phyloP scores from a whole-genome alignment of 1,140 invertebrate genomes.

The Drosophila serrata region DNA sequence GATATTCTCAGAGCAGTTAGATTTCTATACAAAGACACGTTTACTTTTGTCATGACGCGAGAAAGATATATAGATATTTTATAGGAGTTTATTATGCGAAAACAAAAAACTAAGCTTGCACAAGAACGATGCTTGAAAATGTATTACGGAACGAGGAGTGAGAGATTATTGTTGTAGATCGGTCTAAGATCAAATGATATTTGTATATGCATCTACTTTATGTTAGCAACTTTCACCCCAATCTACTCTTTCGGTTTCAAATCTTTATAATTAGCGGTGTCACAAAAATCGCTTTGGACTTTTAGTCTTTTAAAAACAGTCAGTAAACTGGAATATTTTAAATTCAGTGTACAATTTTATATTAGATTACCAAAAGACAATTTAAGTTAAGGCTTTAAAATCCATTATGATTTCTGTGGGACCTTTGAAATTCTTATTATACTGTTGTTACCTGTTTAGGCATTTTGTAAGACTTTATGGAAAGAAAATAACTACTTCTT shows the following conservation, averaged over 20 bases:
- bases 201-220: not conserved
- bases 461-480: constrained; percentile 57
- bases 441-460: constrained; percentile 10
- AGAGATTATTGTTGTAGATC: constrained; percentile 28
- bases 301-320: not conserved
- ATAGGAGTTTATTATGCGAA: constrained; percentile 66
- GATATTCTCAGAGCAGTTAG: constrained; percentile 9
- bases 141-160: constrained; percentile 43
- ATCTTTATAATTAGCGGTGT: not conserved
- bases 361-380: not conserved
- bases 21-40: constrained; percentile 13
- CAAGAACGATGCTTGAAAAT: constrained; percentile 29
- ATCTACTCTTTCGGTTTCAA: constrained; percentile 37
- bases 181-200: constrained; percentile 7
- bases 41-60: constrained; percentile 1
- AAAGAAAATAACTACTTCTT: not conserved
- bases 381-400: not conserved
- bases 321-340: not conserved
- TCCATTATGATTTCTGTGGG: not conserved
- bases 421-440: not conserved
- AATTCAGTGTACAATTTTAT: not conserved
- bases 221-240: constrained; percentile 5
- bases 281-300: not conserved
- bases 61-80: constrained; percentile 53
- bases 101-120: constrained; percentile 23